These are phyloP conservation scores for Catotricha subobsoleta DNA, from an alignment of 2,888 invertebrate genomes.

Conservation along the genomic window DNA sequence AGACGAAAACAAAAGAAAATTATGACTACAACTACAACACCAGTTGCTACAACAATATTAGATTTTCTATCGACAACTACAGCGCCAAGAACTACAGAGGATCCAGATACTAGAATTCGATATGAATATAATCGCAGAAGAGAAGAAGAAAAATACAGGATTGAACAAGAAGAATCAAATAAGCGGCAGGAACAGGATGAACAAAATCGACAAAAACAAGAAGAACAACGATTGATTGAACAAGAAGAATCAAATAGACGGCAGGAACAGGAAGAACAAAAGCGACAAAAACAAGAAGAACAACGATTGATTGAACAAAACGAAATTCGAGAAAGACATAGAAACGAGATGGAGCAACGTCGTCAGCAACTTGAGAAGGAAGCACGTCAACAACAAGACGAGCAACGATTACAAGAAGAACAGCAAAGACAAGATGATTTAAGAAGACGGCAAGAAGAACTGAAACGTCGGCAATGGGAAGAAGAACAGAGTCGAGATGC, in stretches of 20 bases:
- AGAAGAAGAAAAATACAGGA: background rate
- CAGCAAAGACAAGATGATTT: background rate
- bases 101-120: background rate
- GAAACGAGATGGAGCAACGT: background rate
- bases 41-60: background rate
- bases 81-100: background rate
- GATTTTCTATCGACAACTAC: background rate
- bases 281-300: no score
- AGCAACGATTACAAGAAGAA: background rate
- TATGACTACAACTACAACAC: background rate
- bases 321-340: background rate
- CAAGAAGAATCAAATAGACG: background rate
- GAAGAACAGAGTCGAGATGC: background rate
- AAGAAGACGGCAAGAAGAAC: background rate
- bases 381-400: background rate
- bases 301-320: background rate
- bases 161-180: background rate
- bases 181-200: background rate
- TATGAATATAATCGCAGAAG: background rate
- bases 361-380: no score
- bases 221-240: background rate
- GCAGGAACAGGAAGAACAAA: background rate
- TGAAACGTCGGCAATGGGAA: background rate
- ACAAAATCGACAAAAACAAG: background rate
- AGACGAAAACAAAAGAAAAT: background rate